These are phyloP conservation scores for Sarcophaga subvicina DNA, from an alignment of 2,888 invertebrate genomes.

Conservation along the genomic window DNA sequence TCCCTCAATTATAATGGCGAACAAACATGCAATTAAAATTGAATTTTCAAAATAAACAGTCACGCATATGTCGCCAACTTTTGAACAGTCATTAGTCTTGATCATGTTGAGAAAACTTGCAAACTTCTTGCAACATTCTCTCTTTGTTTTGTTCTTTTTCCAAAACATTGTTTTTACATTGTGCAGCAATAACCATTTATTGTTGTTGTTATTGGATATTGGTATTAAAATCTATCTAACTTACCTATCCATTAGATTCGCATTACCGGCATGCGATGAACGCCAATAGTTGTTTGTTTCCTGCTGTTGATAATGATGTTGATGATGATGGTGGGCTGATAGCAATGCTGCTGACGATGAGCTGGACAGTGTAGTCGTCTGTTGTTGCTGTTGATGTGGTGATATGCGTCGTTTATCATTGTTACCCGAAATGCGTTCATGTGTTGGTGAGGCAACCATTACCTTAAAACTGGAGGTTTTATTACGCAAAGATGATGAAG, in stretches of 20 bases:
- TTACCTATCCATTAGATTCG: constrained; percentile 78
- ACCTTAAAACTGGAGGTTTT: constrained; percentile 72
- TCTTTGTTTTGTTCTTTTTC: neutral
- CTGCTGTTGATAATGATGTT: neutral
- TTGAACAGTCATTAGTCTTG: constrained; percentile 59
- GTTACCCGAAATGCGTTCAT: constrained; percentile 29
- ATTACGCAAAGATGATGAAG: constrained; percentile 73
- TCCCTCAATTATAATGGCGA: neutral
- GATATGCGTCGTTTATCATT: constrained; percentile 66
- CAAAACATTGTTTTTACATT: neutral
- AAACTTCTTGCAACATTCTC: neutral
- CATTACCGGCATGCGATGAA: constrained; percentile 74
- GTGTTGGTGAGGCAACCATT: constrained; percentile 71
- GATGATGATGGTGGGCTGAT: constrained; percentile 44
- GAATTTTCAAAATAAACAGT: constrained; percentile 9
- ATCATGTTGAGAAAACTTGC: constrained; percentile 31
- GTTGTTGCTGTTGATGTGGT: constrained; percentile 46
- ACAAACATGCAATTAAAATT: constrained; percentile 27
- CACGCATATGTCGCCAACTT: constrained; percentile 20
- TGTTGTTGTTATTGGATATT: neutral
- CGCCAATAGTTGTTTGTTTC: constrained; percentile 75
- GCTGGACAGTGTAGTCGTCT: constrained; percentile 30
- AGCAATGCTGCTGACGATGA: constrained; percentile 50
- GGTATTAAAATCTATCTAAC: constrained; percentile 49
- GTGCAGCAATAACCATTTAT: neutral